These are phyloP conservation scores for Plebejus argus DNA, from an alignment of 2,888 invertebrate species.

Conservation along the genomic window DNA sequence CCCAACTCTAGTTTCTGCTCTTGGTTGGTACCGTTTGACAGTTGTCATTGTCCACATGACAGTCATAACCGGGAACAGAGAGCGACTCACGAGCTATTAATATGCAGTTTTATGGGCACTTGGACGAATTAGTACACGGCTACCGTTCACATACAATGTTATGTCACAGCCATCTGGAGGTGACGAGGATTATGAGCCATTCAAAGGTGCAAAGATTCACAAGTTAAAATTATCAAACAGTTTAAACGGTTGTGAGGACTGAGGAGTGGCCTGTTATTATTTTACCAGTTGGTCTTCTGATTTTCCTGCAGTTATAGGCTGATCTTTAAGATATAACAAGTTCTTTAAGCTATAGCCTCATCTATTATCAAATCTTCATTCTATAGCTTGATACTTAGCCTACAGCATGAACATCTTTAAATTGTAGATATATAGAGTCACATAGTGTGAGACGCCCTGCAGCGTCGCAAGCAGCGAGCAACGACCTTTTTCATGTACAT, in stretches of 20 bases:
- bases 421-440: too few species aligned
- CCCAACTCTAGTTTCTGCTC: neutral
- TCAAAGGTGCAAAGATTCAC: neutral
- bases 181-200: slow-evolving; percentile 11
- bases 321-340: too few species aligned
- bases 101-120: slow-evolving; percentile 26
- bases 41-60: slow-evolving; percentile 16
- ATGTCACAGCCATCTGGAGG: slow-evolving; percentile 21
- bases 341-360: too few species aligned
- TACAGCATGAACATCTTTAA: too few species aligned
- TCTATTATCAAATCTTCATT: too few species aligned
- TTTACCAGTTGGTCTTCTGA: too few species aligned
- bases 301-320: too few species aligned
- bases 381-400: too few species aligned
- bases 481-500: too few species aligned
- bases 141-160: slow-evolving; percentile 25
- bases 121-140: slow-evolving; percentile 33
- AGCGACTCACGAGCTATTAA: slow-evolving; percentile 20
- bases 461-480: too few species aligned
- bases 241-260: neutral
- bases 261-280: neutral
- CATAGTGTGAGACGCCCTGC: neutral
- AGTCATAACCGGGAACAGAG: slow-evolving; percentile 19
- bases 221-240: neutral
- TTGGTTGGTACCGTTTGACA: neutral